Conservation (phyloP, 2,797 vertebrate species). For the Falco concolor region DNA sequence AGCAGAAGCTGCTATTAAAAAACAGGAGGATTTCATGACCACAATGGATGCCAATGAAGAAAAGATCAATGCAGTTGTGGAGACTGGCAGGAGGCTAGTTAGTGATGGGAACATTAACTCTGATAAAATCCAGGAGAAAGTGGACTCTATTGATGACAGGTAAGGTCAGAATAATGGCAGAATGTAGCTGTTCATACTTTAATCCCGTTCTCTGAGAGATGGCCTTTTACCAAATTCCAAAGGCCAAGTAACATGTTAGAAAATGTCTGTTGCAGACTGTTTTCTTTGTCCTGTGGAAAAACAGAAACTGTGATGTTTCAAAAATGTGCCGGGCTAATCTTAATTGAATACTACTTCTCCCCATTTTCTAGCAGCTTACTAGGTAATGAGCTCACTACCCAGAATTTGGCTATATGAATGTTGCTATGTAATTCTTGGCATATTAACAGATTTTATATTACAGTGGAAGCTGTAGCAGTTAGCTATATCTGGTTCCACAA, state of each 20-base stretch:
- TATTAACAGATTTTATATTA: background rate
- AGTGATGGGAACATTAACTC: slow-evolving; percentile 91
- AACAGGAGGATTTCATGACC: slow-evolving; percentile 99
- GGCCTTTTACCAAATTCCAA: background rate
- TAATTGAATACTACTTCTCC: background rate
- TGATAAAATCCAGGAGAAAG: slow-evolving; percentile 87
- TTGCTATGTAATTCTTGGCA: background rate
- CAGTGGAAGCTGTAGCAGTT: background rate
- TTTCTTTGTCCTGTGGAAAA: background rate
- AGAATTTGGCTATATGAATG: background rate
- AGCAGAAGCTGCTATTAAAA: slow-evolving; percentile 95
- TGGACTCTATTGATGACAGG: slow-evolving; percentile 95
- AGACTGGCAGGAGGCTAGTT: slow-evolving; percentile 89
- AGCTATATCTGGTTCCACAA: background rate
- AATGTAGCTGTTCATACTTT: background rate
- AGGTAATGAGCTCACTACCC: background rate
- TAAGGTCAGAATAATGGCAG: slow-evolving; percentile 3
- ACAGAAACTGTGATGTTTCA: background rate
- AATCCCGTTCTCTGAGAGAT: background rate
- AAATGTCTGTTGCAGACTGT: background rate
- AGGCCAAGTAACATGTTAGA: background rate
- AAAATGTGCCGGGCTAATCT: background rate
- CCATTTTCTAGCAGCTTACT: background rate
- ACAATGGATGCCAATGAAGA: slow-evolving; percentile 97
- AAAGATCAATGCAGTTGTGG: slow-evolving; percentile 92